Base-by-base conservation (phyloP, 2,113 vertebrate species). In the Thermophis baileyi region DNA sequence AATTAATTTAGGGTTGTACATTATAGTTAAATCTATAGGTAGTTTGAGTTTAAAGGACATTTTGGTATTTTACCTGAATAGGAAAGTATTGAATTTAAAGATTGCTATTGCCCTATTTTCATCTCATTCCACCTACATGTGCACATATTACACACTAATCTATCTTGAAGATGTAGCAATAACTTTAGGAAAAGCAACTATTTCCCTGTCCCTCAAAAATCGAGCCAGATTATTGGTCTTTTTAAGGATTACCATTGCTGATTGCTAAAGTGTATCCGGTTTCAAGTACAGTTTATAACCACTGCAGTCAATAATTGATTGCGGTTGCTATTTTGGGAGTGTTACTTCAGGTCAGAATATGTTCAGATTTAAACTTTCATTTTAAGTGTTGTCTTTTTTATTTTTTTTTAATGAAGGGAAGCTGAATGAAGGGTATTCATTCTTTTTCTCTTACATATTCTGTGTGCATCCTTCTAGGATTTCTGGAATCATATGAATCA, bases 211-310 rank as follows among this genome's bases (percentile, higher is more conserved):
- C 94, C 89, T 85, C 85, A n/a, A 92, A 91, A 96, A 93, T 87
- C 49, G 93, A 96, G 94, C 88, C 55, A 92, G 95, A 94, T 97
- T 95, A 95, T 91, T 90, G 89, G 44, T 90, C 92, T 94, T 92
- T 85, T 96, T 91, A 95, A 94, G 93, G 96, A 96, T 96, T 95
- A 95, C 69, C 51, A 74, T 89, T 92, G 91, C 91, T 96, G 94
- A 94, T 95, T 57, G 91, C 95, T 96, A 94, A 95, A 92, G 92
- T 89, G 93, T 93, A 94, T 95, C 91, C 92, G 95, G 94, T 95
- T 96, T 94, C 94, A 95, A 95, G 96, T 97, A 94, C 95, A 95
- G 92, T 97, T 95, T 94, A 95, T 94, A 89, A 92, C 93, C 91
- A 93, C 95, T 94, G 94, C 91, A 93, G 93, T 94, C 88, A 95